Evolutionary conservation across 2,888 invertebrate genomes (phyloP).

Genomic region (Polymixis lichenea): DNA sequence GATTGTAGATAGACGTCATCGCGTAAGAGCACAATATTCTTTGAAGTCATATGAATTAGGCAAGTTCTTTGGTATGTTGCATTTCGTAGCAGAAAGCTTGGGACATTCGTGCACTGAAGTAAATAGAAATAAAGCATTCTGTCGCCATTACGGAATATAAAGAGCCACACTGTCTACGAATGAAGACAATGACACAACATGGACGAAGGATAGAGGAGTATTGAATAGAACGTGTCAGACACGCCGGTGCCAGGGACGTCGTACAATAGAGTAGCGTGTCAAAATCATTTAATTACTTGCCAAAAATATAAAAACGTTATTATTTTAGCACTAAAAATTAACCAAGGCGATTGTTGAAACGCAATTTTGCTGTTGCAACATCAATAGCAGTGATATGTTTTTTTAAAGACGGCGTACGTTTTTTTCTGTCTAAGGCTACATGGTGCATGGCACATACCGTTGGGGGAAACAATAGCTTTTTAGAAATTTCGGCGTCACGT

Average conservation of each 20-base stretch:
- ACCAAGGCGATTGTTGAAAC: slow-evolving; percentile 40
- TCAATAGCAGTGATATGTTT: background rate
- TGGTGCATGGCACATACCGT: slow-evolving; percentile 1
- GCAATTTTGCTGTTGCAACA: slow-evolving; percentile 45
- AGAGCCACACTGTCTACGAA: slow-evolving; percentile 65
- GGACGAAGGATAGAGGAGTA: slow-evolving; percentile 53
- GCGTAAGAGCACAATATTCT: slow-evolving; percentile 18
- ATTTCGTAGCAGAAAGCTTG: slow-evolving; percentile 50
- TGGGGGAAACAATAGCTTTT: slow-evolving; percentile 57
- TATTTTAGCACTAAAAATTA: slow-evolving; percentile 41
- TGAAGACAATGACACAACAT: slow-evolving; percentile 63
- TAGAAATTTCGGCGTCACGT: slow-evolving; percentile 62
- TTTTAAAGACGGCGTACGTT: background rate
- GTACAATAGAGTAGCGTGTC: slow-evolving; percentile 62
- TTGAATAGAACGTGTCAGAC: slow-evolving; percentile 69
- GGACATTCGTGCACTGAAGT: slow-evolving; percentile 61
- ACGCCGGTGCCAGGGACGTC: slow-evolving; percentile 62
- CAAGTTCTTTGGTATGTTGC: slow-evolving; percentile 52
- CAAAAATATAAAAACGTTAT: slow-evolving; percentile 45
- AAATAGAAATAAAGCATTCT: slow-evolving; percentile 66
- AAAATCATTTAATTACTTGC: slow-evolving; percentile 55
- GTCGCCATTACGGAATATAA: slow-evolving; percentile 61
- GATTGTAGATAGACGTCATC: slow-evolving; percentile 42
- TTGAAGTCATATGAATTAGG: slow-evolving; percentile 44
- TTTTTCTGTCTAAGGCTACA: slow-evolving; percentile 2